phyloP scores from a whole-genome alignment of 2,797 vertebrate species.

The Pipistrellus kuhlii region DNA sequence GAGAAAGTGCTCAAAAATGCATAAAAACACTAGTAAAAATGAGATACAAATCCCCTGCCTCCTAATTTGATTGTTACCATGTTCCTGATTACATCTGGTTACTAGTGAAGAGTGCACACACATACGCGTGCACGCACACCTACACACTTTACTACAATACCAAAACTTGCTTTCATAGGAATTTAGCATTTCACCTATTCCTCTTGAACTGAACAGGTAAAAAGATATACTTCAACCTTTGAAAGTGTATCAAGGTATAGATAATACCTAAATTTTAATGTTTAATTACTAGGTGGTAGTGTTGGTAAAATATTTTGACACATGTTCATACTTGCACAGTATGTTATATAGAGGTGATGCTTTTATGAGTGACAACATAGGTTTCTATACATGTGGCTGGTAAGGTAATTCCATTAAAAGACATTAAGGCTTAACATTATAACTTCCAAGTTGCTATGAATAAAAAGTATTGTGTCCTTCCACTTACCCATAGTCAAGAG shows the following conservation, averaged over 20 bases:
- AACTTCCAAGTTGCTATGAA: background rate
- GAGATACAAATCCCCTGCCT: background rate
- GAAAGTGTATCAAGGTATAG: background rate
- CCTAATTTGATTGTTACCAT: background rate
- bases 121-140: background rate
- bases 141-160: background rate
- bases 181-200: conserved; percentile 12
- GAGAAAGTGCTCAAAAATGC: background rate
- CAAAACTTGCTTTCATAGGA: background rate
- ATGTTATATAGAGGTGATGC: background rate
- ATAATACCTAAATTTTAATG: background rate
- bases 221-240: background rate
- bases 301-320: background rate
- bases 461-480: background rate
- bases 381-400: background rate
- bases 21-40: background rate
- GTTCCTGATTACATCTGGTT: background rate
- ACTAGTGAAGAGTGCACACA: background rate
- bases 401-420: background rate
- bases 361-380: background rate
- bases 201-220: background rate
- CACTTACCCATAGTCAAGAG: background rate
- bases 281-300: background rate
- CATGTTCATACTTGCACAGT: background rate
- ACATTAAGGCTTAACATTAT: background rate